phyloP scores from a whole-genome alignment of 1,140 invertebrate species.

The Asobara japonica region DNA sequence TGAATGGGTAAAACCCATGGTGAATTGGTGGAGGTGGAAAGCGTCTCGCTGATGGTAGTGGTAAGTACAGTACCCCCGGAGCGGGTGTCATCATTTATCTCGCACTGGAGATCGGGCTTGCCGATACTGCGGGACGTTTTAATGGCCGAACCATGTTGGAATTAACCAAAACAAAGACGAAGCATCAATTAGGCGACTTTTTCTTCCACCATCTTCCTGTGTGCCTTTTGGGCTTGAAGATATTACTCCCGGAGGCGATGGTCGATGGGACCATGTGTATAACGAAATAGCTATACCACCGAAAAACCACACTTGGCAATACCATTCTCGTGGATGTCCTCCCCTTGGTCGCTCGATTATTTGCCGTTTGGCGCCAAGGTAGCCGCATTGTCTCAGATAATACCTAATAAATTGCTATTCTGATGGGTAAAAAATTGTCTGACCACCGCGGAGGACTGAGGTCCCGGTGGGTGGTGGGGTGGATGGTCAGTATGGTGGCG shows the following conservation, averaged over 20 bases:
- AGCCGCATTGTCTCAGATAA: slow-evolving; percentile 63
- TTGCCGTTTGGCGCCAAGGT: slow-evolving; percentile 51
- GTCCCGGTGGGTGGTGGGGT: no score
- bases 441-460: slow-evolving; percentile 8
- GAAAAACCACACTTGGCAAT: neutral
- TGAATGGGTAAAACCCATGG: slow-evolving; percentile 39
- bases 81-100: slow-evolving; percentile 70
- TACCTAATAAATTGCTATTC: slow-evolving; percentile 62
- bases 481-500: no score
- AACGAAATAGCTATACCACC: neutral
- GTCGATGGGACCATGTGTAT: neutral
- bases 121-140: slow-evolving; percentile 68
- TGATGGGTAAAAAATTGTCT: slow-evolving; percentile 39
- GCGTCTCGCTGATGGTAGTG: slow-evolving; percentile 52
- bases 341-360: slow-evolving; percentile 16
- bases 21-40: slow-evolving; percentile 40
- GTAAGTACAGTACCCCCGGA: slow-evolving; percentile 65
- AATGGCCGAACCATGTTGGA: slow-evolving; percentile 72
- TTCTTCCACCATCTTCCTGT: slow-evolving; percentile 58
- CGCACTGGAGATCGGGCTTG: slow-evolving; percentile 64
- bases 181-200: slow-evolving; percentile 71
- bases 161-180: slow-evolving; percentile 72
- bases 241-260: neutral
- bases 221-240: slow-evolving; percentile 12
- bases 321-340: neutral